Base-by-base conservation (phyloP, 1,140 invertebrate genomes). In the Aplysia californica region DNA sequence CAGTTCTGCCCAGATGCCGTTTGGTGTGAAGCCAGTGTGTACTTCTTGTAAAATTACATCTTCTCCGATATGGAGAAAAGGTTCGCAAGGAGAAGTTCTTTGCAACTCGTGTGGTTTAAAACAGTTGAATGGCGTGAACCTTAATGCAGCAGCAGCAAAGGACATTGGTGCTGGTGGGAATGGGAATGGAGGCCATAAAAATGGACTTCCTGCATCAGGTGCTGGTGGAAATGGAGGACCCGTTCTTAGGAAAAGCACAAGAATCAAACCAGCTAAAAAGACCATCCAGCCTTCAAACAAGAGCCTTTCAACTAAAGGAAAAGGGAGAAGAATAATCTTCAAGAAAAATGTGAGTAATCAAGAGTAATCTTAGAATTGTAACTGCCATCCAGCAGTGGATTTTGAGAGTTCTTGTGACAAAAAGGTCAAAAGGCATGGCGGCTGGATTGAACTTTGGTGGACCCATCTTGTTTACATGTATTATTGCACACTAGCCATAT, bases 311-410 rank as follows among this genome's bases (percentile, higher is more conserved):
- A 92, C 93, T 0, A 94, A 94, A 81, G 93, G 94, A 18, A 92
- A 94, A 87, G 94, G 94, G 39, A 91, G 95, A 18, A 90, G 95
- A 80, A 92, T 93, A 33, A 92, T 96, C 65, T 96, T 96, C 84
- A 96, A 96, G 86, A 94, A 94, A 85, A 93, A 92, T 83, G 92
- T 93, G 86, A 81, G 87, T 84, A 41, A 31, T 35, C 33, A n/a
- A n/a, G n/a, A n/a, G n/a, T n/a, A n/a, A n/a, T n/a, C n/a, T n/a
- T n/a, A n/a, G n/a, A n/a, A 67, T 18, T 18, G 18, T 5, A 18
- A 38, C 26, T 67, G 33, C 26, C 18, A 67, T 20, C 36, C 31
- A 23, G 10, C 44, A 4, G 26, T n/a, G 35, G 15, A 20, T 5
- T n/a, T n/a, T n/a, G n/a, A n/a, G n/a, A n/a, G n/a, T 41, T 39